Conservation (phyloP, 2,797 vertebrate genomes). For the Dallia pectoralis region DNA sequence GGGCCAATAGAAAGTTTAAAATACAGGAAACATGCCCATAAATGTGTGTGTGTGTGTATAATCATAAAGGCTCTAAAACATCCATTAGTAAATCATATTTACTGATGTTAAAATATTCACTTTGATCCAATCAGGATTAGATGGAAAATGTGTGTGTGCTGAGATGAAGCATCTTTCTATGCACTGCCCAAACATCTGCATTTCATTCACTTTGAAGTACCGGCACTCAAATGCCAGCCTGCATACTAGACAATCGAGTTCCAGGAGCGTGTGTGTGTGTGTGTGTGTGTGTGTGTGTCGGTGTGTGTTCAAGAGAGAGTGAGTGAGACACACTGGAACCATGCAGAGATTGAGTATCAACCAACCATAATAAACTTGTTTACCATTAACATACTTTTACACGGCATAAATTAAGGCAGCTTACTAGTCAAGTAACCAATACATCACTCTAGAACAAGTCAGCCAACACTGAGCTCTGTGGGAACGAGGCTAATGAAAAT, state of each 20-base stretch:
- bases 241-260: neutral
- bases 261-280: neutral
- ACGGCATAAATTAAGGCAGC: neutral
- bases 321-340: neutral
- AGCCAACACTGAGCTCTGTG: neutral
- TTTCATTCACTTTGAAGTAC: slow-evolving; percentile 14
- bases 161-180: slow-evolving; percentile 4
- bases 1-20: slow-evolving; percentile 17
- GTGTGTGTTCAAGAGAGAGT: neutral
- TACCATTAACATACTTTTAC: neutral
- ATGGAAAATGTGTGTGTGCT: slow-evolving; percentile 10
- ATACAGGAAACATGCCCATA: slow-evolving; percentile 27
- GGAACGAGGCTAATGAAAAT: neutral
- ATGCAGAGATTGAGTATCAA: neutral
- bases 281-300: neutral
- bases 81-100: neutral
- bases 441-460: neutral
- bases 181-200: neutral
- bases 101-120: neutral
- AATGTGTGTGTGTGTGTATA: slow-evolving; percentile 19
- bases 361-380: neutral
- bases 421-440: neutral
- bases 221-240: neutral
- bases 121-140: neutral
- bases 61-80: neutral